Conservation (phyloP, 1,140 invertebrate species). For the Drosophila ironensis region DNA sequence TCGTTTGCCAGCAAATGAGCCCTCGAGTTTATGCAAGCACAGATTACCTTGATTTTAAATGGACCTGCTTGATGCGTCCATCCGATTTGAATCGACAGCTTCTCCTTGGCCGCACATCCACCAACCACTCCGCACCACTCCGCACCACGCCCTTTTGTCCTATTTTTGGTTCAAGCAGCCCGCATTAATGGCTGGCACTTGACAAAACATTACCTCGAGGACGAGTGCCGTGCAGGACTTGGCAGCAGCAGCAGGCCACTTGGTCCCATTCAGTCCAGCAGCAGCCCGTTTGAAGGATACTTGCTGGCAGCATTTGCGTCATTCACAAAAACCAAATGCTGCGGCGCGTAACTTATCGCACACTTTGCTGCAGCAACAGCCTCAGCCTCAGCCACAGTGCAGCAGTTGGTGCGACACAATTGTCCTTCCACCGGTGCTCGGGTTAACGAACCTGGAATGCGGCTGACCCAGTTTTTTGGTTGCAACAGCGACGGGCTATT, state of each 20-base stretch:
- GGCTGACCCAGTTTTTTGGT: constrained; percentile 62
- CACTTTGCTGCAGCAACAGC: neutral
- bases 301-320: constrained; percentile 52
- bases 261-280: constrained; percentile 25
- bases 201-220: constrained; percentile 37
- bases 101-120: no score
- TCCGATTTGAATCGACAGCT: constrained; percentile 13
- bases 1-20: no score
- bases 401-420: constrained; percentile 55
- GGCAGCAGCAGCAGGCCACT: constrained; percentile 25
- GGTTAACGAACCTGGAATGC: constrained; percentile 58
- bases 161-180: constrained; percentile 9
- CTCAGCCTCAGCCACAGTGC: no score
- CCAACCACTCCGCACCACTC: neutral
- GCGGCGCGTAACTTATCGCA: constrained; percentile 27
- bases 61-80: constrained; percentile 3
- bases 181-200: constrained; percentile 28
- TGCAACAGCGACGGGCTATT: constrained; percentile 8
- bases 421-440: constrained; percentile 49
- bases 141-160: neutral
- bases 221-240: constrained; percentile 21
- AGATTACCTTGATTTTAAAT: constrained; percentile 10
- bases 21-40: no score
- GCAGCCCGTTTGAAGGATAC: constrained; percentile 35
- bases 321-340: constrained; percentile 49